A percentile compares a stretch with the other conserved stretches of the same genome.
Evolutionary conservation across 1,140 invertebrate species (phyloP).

Genomic region (Cheumatopsyche charites): DNA sequence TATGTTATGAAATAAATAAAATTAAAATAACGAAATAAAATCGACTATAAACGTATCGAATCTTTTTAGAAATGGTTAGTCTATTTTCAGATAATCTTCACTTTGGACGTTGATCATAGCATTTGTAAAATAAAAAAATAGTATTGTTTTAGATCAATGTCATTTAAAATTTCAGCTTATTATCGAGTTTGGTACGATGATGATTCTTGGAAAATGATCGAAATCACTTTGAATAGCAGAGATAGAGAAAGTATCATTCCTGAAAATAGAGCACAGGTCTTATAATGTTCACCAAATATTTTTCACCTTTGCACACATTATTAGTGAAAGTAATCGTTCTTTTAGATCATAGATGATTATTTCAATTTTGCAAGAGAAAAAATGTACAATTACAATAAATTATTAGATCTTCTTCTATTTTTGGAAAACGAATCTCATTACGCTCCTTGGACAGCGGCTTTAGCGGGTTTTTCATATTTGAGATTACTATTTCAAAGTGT

Average conservation of each 20-base stretch:
- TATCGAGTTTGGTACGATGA: constrained; percentile 5
- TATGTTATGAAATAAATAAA: too few species aligned
- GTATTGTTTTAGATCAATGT: background rate
- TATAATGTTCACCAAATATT: background rate
- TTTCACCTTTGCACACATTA: too few species aligned
- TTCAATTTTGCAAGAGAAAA: constrained; percentile 63
- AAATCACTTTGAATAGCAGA: background rate
- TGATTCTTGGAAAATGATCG: background rate
- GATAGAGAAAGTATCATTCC: background rate
- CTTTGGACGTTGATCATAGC: too few species aligned
- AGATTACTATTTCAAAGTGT: background rate
- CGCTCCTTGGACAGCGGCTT: constrained; percentile 60
- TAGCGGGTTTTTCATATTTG: background rate
- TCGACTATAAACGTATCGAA: background rate
- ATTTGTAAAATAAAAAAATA: background rate
- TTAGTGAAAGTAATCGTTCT: background rate
- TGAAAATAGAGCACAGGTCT: constrained; percentile 2
- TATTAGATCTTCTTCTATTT: constrained; percentile 55
- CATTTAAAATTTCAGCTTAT: background rate
- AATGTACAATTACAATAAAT: constrained; percentile 51
- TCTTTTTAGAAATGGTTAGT: too few species aligned
- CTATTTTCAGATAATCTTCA: too few species aligned
- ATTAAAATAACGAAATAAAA: too few species aligned
- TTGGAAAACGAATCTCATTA: constrained; percentile 59
- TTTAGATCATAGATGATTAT: constrained; percentile 62